Percentiles rank a stretch among this genome's conserved stretches.
phyloP scores from a whole-genome alignment of 2,888 invertebrate genomes.

The Thysanoteuthis rhombus region DNA sequence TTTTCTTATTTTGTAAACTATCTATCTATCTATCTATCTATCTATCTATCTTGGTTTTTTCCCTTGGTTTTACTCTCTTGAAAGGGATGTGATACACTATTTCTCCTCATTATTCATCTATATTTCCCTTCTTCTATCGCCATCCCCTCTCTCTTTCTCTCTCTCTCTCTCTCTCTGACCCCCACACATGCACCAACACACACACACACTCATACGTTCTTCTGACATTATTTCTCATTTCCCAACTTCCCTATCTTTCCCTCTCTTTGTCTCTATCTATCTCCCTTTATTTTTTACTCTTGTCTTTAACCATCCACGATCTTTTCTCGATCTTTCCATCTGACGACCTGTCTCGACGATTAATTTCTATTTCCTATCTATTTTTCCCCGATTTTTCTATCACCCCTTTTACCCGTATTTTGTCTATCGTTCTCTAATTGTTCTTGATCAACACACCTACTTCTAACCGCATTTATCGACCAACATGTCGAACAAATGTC shows the following conservation, averaged over 20 bases:
- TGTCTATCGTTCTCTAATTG: background rate
- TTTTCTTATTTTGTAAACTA: no score
- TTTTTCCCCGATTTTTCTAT: background rate
- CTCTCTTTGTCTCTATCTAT: background rate
- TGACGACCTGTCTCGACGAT: background rate
- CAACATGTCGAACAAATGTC: background rate
- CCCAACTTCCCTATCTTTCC: rapidly evolving
- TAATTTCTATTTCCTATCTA: background rate
- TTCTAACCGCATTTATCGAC: background rate
- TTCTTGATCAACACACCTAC: background rate
- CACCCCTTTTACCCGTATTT: background rate
- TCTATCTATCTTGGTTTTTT: no score
- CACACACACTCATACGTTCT: no score
- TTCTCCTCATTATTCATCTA: no score
- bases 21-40: no score
- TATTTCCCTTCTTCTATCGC: background rate
- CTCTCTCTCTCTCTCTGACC: no score
- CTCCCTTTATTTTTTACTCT: background rate
- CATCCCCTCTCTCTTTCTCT: no score
- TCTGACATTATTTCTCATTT: no score
- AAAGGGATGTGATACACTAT: no score
- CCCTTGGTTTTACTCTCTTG: no score
- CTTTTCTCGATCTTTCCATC: background rate
- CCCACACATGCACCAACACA: no score
- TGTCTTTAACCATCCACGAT: no score